Evolutionary conservation across 2,113 vertebrate species (phyloP), one percentile per base, ranked within the genome.

Genomic region (Perca flavescens): DNA sequence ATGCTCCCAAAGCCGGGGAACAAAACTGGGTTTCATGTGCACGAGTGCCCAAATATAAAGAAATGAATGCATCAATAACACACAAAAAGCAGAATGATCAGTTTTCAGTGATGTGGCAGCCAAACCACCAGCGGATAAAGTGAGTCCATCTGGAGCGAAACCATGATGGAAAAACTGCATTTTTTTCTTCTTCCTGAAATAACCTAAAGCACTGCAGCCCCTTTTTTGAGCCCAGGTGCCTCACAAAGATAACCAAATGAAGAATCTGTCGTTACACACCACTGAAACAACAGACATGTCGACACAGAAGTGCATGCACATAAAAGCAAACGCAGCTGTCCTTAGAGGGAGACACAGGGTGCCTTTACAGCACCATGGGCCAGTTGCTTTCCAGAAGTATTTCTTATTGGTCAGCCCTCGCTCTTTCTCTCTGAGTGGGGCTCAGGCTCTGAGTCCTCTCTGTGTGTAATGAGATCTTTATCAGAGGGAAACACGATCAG

Each of bases 391-490:
- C 50, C 87, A 80, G 13, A 85, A 84, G 81, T 88, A 87, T 86
- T 83, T 89, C 91, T 91, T 75, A 89, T 85, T 91, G 91, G 89
- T 80, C 15, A 70, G 77, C 67, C 77, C 34, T 71, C 80, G 56
- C 83, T 86, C 68, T 82, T 60, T 76, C 89, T 89, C 86, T 81
- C 66, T 67, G 88, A 92, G 89, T 89, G 75, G 77, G 84, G 87
- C 90, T 94, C 82, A 83, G 86, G 87, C 91, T 93, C 87, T 89
- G 92, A 93, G 93, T 91, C 90, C 88, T 88, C 89, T 89, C 89
- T 89, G 86, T 88, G 79, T 92, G 94, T 94, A 95, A 95, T 93
- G 89, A 95, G 94, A 95, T 95, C 94, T 91, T 87, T 93, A 94
- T 95, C 94, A 90, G 89, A 88, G 79, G 83, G 94, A 94, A 94